phyloP scores from a whole-genome alignment of 2,113 vertebrate genomes.

The Archocentrus centrarchus region DNA sequence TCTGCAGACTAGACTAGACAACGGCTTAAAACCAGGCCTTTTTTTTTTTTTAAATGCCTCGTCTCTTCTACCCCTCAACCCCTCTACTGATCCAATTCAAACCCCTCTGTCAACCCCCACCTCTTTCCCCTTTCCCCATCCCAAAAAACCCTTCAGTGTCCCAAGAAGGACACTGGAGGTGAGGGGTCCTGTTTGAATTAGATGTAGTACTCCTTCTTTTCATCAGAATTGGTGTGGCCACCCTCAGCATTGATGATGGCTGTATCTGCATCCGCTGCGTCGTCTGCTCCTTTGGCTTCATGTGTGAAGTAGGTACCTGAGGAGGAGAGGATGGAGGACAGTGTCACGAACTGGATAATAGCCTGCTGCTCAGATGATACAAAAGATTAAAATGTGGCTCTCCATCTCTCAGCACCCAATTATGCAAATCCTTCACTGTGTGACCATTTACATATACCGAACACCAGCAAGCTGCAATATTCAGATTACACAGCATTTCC shows the following conservation, averaged over 20 bases:
- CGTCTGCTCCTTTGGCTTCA: slow-evolving; percentile 99
- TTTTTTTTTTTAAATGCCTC: slow-evolving; percentile 39
- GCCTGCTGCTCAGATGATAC: slow-evolving; percentile 55
- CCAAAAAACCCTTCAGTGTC: slow-evolving; percentile 66
- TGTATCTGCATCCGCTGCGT: slow-evolving; percentile 97
- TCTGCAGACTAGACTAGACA: slow-evolving; percentile 80
- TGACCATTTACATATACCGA: slow-evolving; percentile 39
- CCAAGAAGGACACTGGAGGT: slow-evolving; percentile 83
- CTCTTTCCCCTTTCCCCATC: slow-evolving; percentile 26
- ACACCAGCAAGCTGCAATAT: slow-evolving; percentile 29
- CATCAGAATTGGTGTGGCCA: slow-evolving; percentile 97
- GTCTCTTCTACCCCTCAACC: slow-evolving; percentile 26
- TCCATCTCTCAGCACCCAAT: slow-evolving; percentile 52
- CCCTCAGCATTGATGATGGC: slow-evolving; percentile 99
- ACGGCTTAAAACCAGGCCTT: slow-evolving; percentile 71
- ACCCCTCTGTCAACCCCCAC: slow-evolving; percentile 1
- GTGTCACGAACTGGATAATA: slow-evolving; percentile 51
- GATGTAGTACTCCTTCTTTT: slow-evolving; percentile 99
- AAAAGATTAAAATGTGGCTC: slow-evolving; percentile 59
- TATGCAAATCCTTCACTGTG: slow-evolving; percentile 55
- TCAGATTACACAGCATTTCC: slow-evolving; percentile 46
- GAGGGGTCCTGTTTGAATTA: slow-evolving; percentile 80
- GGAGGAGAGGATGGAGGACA: slow-evolving; percentile 50
- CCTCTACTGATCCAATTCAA: slow-evolving; percentile 18
- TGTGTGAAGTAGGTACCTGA: slow-evolving; percentile 99